Conservation (phyloP, 2,797 vertebrate genomes). For the Zalophus californianus region DNA sequence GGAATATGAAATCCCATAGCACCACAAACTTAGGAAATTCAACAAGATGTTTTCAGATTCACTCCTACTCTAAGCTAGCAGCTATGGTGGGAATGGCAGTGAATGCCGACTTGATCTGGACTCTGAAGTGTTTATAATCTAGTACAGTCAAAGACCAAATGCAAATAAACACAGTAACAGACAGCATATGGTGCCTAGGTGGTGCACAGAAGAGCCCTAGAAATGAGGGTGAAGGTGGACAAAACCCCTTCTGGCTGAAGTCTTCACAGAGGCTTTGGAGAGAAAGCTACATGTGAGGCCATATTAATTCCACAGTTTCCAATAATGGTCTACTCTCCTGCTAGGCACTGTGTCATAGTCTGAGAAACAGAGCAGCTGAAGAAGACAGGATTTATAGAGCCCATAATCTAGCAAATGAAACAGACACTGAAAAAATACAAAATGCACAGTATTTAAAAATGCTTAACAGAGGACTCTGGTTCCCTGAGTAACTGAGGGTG, state of each 20-base stretch:
- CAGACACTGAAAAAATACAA: neutral
- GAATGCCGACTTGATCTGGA: neutral
- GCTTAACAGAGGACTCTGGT: neutral
- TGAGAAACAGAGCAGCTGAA: neutral
- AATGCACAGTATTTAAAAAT: conserved; percentile 1
- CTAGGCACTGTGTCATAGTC: neutral
- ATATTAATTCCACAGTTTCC: neutral
- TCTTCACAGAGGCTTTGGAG: neutral
- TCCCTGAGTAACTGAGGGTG: neutral
- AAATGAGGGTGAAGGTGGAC: neutral
- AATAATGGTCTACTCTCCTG: neutral
- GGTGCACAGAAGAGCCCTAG: neutral
- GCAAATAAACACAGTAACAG: neutral
- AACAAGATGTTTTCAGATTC: neutral
- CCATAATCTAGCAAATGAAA: conserved; percentile 31
- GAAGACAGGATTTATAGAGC: conserved; percentile 16
- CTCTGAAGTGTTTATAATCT: neutral
- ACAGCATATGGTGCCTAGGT: neutral
- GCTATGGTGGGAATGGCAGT: neutral
- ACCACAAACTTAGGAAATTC: neutral
- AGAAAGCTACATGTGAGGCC: neutral
- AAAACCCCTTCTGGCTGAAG: neutral
- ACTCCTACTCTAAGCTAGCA: neutral
- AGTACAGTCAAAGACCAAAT: neutral
- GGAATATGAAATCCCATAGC: conserved; percentile 44